Conservation (phyloP, 2,888 invertebrate genomes). For the Cryptosula pallasiana region DNA sequence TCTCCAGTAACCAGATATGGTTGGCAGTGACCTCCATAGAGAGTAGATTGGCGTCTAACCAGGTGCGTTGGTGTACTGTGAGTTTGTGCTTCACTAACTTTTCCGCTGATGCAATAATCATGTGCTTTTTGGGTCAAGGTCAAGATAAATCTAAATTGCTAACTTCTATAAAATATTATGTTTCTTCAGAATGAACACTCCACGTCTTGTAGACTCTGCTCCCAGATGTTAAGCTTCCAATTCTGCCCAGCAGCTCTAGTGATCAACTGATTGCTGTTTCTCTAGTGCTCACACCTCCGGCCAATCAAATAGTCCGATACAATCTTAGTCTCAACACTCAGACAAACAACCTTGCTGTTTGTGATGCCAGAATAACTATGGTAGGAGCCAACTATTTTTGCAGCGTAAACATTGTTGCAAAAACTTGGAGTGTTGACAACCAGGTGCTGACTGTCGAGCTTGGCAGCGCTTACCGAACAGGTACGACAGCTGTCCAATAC, state of each 20-base stretch:
- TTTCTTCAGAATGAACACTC: no score
- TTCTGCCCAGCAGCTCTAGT: not conserved
- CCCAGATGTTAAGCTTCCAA: not conserved
- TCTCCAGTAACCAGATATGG: not conserved
- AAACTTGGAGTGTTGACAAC: not conserved
- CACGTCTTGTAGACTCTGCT: no score
- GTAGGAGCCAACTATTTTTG: not conserved
- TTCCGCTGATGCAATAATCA: no score
- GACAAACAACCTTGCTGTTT: not conserved
- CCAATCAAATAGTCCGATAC: not conserved
- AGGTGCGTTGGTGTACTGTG: no score
- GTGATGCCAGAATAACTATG: not conserved
- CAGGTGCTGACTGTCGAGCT: not conserved
- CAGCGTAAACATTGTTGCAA: not conserved
- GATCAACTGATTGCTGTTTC: not conserved
- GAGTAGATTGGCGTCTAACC: no score
- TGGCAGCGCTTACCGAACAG: no score
- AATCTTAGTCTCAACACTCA: not conserved
- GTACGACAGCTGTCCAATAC: no score
- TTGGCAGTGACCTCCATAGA: not conserved
- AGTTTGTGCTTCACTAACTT: no score
- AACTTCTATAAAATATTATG: no score
- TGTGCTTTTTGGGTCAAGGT: no score
- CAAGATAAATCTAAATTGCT: no score
- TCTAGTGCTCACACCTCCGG: not conserved